Conservation (phyloP, 2,113 vertebrate genomes). For the Trochalopteron elliotii region DNA sequence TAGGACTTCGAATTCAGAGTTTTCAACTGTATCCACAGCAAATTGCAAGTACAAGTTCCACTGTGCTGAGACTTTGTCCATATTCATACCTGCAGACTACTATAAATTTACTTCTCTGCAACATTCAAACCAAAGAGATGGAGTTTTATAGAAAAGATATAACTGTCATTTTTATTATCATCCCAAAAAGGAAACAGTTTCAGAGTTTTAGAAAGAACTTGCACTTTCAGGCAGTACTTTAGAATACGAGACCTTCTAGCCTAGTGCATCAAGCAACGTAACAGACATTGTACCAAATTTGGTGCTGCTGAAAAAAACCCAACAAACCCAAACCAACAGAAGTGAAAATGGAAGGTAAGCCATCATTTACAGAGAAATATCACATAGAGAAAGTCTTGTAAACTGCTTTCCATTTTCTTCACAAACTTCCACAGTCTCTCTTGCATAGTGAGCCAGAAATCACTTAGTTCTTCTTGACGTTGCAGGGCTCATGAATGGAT, state of each 20-base stretch:
- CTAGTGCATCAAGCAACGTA: background rate
- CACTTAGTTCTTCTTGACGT: constrained; percentile 70
- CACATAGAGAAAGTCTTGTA: background rate
- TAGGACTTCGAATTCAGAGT: background rate
- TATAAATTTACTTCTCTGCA: background rate
- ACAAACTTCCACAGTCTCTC: background rate
- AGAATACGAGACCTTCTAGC: background rate
- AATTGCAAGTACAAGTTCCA: background rate
- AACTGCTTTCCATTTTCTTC: background rate
- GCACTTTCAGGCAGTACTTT: background rate
- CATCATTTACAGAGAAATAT: background rate
- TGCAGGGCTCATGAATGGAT: constrained; percentile 81
- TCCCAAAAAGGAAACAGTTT: background rate
- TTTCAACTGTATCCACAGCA: background rate
- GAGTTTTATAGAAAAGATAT: background rate
- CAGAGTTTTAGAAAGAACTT: background rate
- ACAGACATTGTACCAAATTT: background rate
- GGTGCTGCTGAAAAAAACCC: background rate
- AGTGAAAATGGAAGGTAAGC: background rate
- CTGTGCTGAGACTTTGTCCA: background rate
- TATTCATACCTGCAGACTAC: background rate
- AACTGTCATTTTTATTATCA: background rate
- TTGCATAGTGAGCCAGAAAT: background rate
- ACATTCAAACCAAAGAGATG: background rate
- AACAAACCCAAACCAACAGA: background rate